Evolutionary conservation across 2,888 invertebrate species (phyloP).

Genomic region (Tiliacea aurago): DNA sequence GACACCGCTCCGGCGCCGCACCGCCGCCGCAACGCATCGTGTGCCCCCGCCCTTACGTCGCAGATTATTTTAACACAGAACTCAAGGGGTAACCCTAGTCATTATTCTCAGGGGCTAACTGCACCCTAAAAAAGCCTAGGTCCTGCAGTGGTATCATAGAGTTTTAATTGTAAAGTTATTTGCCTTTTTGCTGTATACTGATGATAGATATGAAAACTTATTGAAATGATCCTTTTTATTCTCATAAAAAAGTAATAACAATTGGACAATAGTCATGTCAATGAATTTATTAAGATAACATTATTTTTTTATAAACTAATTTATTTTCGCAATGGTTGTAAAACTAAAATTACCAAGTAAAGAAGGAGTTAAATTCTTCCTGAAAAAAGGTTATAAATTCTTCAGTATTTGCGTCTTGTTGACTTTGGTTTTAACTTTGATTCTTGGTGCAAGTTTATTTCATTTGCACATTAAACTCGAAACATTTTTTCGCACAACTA

Average conservation of each 20-base stretch:
- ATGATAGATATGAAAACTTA: slow-evolving; percentile 7
- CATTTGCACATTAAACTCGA: slow-evolving; percentile 32
- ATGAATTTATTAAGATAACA: slow-evolving; percentile 2
- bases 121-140: background rate
- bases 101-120: too few relatives aligned
- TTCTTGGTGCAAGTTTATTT: slow-evolving; percentile 3
- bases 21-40: too few relatives aligned
- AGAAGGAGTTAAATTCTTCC: slow-evolving; percentile 44
- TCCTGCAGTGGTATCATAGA: background rate
- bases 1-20: too few relatives aligned
- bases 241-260: background rate
- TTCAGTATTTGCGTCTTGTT: slow-evolving; percentile 27
- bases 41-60: too few relatives aligned
- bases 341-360: slow-evolving; percentile 76
- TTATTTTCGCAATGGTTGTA: slow-evolving; percentile 57
- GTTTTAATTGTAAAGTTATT: background rate
- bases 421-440: slow-evolving; percentile 11
- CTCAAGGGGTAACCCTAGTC: background rate
- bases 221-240: background rate
- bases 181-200: background rate
- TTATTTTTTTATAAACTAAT: slow-evolving; percentile 12
- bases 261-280: slow-evolving; percentile 17
- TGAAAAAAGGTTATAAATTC: slow-evolving; percentile 47
- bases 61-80: too few relatives aligned
- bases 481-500: background rate